These are phyloP conservation scores for Probosciger aterrimus DNA, from an alignment of 2,113 vertebrate species.

Conservation along the genomic window DNA sequence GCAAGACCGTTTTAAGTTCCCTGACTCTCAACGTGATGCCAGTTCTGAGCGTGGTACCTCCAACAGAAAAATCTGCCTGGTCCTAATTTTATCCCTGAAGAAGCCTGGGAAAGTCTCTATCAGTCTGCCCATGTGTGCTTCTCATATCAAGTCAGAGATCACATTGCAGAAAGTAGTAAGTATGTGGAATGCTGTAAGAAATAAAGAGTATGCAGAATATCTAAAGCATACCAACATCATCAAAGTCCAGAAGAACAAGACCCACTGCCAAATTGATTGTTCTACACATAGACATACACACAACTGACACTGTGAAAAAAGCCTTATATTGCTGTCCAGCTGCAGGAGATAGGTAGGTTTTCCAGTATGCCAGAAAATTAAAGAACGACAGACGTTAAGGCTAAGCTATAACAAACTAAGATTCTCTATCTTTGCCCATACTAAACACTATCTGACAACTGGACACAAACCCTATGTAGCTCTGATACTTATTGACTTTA, in stretches of 20 bases:
- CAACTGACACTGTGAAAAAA: neutral
- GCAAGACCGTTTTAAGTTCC: neutral
- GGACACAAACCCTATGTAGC: neutral
- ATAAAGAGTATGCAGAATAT: neutral
- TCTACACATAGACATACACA: neutral
- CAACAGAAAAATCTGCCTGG: neutral
- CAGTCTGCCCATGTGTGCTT: neutral
- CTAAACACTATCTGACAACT: neutral
- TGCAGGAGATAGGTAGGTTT: neutral
- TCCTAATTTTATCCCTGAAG: neutral
- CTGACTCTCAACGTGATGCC: neutral
- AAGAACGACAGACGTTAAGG: neutral
- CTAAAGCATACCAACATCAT: neutral
- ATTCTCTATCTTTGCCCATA: neutral
- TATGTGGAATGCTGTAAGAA: neutral
- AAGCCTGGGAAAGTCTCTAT: neutral
- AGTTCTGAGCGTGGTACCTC: neutral
- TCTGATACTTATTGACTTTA: neutral
- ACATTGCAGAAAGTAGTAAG: neutral
- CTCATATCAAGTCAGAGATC: neutral
- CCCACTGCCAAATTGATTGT: neutral
- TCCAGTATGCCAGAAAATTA: neutral
- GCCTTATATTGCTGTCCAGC: fast-evolving
- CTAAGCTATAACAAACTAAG: neutral
- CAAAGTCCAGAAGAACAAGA: neutral